phyloP scores from a whole-genome alignment of 2,888 invertebrate genomes.

The Nycteola revayana region DNA sequence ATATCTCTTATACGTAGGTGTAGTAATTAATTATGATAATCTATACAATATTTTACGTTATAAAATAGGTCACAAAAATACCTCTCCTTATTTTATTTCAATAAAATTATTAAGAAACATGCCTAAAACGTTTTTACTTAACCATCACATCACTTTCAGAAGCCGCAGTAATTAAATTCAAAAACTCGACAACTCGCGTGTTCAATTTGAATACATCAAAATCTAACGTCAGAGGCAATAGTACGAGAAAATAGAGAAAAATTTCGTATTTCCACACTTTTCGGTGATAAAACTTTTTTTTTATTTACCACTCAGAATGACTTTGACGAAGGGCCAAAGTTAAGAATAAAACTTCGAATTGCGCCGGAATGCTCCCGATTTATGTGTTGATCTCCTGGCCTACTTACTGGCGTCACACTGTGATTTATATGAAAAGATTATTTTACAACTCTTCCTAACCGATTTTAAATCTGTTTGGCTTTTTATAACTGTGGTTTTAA shows the following conservation, averaged over 20 bases:
- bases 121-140: too few relatives aligned
- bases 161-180: slow-evolving; percentile 3
- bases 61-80: too few relatives aligned
- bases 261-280: slow-evolving; percentile 50
- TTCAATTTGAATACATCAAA: slow-evolving; percentile 24
- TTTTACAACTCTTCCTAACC: slow-evolving; percentile 25
- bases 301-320: slow-evolving; percentile 59
- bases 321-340: slow-evolving; percentile 69
- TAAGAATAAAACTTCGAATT: slow-evolving; percentile 53
- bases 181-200: slow-evolving; percentile 9
- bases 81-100: slow-evolving; percentile 1
- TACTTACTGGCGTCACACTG: slow-evolving; percentile 34
- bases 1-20: too few relatives aligned
- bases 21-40: too few relatives aligned
- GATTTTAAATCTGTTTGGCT: slow-evolving; percentile 22
- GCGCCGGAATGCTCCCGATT: slow-evolving; percentile 43
- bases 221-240: slow-evolving; percentile 17
- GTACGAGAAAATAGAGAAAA: slow-evolving; percentile 23
- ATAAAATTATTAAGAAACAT: too few relatives aligned
- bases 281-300: slow-evolving; percentile 50
- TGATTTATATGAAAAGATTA: slow-evolving; percentile 27
- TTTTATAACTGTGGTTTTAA: slow-evolving; percentile 17
- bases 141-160: too few relatives aligned
- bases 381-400: slow-evolving; percentile 39
- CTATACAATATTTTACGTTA: too few relatives aligned